Evolutionary conservation across 2,888 invertebrate genomes (phyloP).

Genomic region (Leptopilina myrica): DNA sequence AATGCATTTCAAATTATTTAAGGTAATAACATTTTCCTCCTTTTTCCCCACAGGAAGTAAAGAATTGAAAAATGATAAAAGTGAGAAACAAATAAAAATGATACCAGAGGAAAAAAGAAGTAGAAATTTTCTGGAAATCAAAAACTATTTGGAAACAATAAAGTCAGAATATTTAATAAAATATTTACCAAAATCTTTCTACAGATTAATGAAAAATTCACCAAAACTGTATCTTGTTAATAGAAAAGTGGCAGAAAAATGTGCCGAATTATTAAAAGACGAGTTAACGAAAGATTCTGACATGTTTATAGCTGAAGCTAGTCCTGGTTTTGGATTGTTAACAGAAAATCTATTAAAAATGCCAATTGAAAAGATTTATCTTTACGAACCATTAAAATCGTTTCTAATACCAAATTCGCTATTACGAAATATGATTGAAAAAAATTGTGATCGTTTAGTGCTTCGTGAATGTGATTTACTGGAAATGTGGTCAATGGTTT

Average conservation of each 20-base stretch:
- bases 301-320: slow-evolving; percentile 81
- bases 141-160: background rate
- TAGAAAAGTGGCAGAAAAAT: slow-evolving; percentile 75
- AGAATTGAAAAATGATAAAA: no score
- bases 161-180: background rate
- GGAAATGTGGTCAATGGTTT: slow-evolving; percentile 79
- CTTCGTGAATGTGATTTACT: slow-evolving; percentile 80
- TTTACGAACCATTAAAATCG: slow-evolving; percentile 80
- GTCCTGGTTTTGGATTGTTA: slow-evolving; percentile 84
- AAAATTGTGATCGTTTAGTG: slow-evolving; percentile 76
- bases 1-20: background rate
- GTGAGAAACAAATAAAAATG: background rate
- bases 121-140: background rate
- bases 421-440: slow-evolving; percentile 74
- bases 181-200: background rate
- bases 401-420: slow-evolving; percentile 78
- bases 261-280: slow-evolving; percentile 70
- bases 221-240: slow-evolving; percentile 66
- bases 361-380: slow-evolving; percentile 78
- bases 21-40: no score
- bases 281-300: slow-evolving; percentile 57
- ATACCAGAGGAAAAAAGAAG: background rate
- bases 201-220: background rate
- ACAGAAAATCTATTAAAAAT: slow-evolving; percentile 80
- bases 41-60: no score